A percentile compares a stretch with the other conserved stretches of the same genome.
phyloP scores from a whole-genome alignment of 2,888 invertebrate genomes.

The Papilio demoleus region DNA sequence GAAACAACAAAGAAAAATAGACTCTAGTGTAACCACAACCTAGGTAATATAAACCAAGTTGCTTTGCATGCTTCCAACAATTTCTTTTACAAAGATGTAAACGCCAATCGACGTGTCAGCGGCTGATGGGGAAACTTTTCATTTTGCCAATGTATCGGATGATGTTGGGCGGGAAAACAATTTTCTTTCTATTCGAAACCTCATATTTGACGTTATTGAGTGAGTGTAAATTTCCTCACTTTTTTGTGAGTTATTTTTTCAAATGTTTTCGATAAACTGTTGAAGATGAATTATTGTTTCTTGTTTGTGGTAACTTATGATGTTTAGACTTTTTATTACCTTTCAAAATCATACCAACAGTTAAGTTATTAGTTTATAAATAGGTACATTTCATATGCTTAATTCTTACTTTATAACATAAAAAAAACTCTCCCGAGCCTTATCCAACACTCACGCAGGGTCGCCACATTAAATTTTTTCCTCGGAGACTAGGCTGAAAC shows the following conservation, averaged over 20 bases:
- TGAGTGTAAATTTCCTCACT: constrained; percentile 57
- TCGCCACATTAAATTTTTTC: no score
- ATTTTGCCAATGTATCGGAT: constrained; percentile 74
- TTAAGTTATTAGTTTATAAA: no score
- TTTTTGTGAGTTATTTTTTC: constrained; percentile 56
- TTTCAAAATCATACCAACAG: background rate
- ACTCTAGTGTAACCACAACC: constrained; percentile 54
- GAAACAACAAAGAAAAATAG: constrained; percentile 59
- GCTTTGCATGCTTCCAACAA: constrained; percentile 64
- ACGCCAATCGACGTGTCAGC: constrained; percentile 80
- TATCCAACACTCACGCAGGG: no score
- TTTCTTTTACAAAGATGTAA: constrained; percentile 78
- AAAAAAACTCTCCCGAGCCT: no score
- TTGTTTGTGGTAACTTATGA: constrained; percentile 5
- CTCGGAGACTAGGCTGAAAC: no score
- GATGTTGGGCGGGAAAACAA: constrained; percentile 71
- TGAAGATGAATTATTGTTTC: constrained; percentile 57
- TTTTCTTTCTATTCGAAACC: constrained; percentile 73
- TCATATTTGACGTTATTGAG: constrained; percentile 79
- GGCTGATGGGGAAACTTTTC: constrained; percentile 79
- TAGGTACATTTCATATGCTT: no score
- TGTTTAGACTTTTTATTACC: background rate
- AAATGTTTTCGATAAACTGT: constrained; percentile 53
- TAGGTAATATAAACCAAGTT: constrained; percentile 64
- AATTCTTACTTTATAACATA: no score